Evolutionary conservation across 2,797 vertebrate species (phyloP).

Genomic region (Falco rusticolus): DNA sequence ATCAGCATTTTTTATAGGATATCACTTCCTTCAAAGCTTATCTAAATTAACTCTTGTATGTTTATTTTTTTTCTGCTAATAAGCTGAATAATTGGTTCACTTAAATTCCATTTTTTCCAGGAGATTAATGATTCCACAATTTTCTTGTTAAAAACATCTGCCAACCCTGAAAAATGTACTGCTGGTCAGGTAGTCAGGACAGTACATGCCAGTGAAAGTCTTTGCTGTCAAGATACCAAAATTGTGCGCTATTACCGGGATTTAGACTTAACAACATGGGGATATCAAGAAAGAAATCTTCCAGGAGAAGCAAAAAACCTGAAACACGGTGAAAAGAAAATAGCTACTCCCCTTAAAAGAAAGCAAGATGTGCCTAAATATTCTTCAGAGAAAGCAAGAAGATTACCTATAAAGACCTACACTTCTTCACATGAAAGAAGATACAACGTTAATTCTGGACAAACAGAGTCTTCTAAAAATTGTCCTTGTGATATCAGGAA

Average conservation of each 20-base stretch:
- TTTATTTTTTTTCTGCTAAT: neutral
- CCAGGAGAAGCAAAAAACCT: neutral
- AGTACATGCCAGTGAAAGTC: neutral
- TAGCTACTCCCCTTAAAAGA: constrained; percentile 70
- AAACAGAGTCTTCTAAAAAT: neutral
- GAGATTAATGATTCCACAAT: neutral
- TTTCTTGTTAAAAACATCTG: neutral
- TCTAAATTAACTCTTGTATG: neutral
- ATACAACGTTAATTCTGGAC: neutral
- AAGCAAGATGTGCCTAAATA: neutral
- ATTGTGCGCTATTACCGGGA: neutral
- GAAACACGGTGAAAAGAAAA: neutral
- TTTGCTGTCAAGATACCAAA: neutral
- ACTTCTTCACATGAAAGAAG: neutral
- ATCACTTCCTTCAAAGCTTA: neutral
- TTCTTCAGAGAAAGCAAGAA: constrained; percentile 26
- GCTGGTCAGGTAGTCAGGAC: neutral
- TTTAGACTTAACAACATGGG: neutral
- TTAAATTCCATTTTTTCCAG: constrained; percentile 19
- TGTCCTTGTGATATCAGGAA: constrained; percentile 76
- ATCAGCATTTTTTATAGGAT: neutral
- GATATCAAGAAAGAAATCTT: neutral
- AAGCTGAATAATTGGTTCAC: neutral
- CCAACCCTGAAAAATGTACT: neutral
- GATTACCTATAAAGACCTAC: neutral